These are phyloP conservation scores for Cantharis flavilabris DNA, from an alignment of 2,888 invertebrate genomes.

Conservation along the genomic window DNA sequence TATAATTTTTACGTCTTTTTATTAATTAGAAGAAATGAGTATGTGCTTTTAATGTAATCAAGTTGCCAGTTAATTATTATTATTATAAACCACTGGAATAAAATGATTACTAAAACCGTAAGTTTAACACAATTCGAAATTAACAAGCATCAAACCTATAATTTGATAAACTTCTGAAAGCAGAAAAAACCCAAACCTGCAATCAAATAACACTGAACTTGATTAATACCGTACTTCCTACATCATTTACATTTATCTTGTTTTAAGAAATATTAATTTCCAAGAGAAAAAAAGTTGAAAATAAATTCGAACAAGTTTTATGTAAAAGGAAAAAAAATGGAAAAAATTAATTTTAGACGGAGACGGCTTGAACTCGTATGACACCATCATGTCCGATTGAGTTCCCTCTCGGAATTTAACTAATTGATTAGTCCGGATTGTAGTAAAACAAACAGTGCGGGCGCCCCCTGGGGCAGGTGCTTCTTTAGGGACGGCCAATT, in stretches of 20 bases:
- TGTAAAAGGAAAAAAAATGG: background rate
- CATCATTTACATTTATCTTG: conserved; percentile 1
- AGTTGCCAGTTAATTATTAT: background rate
- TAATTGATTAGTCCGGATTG: conserved; percentile 40
- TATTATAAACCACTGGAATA: background rate
- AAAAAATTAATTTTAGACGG: background rate
- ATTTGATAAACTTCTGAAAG: conserved; percentile 16
- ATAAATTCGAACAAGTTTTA: background rate
- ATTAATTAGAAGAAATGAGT: background rate
- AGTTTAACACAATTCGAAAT: conserved; percentile 1
- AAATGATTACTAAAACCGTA: background rate
- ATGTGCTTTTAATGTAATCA: background rate
- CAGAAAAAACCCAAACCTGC: conserved; percentile 2
- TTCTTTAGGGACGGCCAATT: conserved; percentile 50
- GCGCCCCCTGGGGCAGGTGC: conserved; percentile 47
- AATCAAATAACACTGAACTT: background rate
- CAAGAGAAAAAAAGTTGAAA: background rate
- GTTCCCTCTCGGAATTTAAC: conserved; percentile 26
- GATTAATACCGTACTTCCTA: conserved; percentile 1
- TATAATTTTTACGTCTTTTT: background rate
- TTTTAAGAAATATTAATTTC: background rate
- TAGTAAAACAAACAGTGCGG: conserved; percentile 46
- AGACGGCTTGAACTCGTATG: conserved; percentile 7
- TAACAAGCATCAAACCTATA: conserved; percentile 10
- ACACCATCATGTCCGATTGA: conserved; percentile 28